Percentiles rank a stretch among this genome's conserved stretches.
Conservation (phyloP, 1,140 invertebrate genomes). For the Oedothorax gibbosus region DNA sequence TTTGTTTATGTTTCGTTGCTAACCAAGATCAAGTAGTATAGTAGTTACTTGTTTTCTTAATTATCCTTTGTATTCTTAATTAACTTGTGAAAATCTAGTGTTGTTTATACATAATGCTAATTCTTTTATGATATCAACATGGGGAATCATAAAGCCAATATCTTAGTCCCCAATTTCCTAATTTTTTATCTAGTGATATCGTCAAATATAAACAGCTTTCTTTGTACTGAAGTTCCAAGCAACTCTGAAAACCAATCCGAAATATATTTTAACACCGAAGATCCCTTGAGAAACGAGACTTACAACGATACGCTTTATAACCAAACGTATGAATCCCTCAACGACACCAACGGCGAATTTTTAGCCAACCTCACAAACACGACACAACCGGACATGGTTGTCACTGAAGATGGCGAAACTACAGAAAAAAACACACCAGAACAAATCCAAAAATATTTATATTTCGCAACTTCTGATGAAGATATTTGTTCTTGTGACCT, state of each 20-base stretch:
- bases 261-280: neutral
- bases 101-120: no score
- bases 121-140: no score
- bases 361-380: neutral
- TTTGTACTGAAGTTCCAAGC: neutral
- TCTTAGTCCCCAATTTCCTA: no score
- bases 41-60: no score
- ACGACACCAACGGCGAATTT: neutral
- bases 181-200: no score
- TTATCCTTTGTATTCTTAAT: no score
- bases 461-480: constrained; percentile 11
- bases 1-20: no score
- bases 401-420: constrained; percentile 14
- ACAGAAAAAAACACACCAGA: neutral
- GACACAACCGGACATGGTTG: neutral
- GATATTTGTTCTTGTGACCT: constrained; percentile 53
- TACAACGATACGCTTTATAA: neutral
- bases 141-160: no score
- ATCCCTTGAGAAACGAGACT: neutral
- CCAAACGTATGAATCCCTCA: neutral
- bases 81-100: no score
- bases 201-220: no score
- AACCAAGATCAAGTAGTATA: no score
- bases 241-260: neutral
- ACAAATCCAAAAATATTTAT: neutral